phyloP scores from a whole-genome alignment of 1,140 invertebrate species.

The Leptonema lineaticorne region DNA sequence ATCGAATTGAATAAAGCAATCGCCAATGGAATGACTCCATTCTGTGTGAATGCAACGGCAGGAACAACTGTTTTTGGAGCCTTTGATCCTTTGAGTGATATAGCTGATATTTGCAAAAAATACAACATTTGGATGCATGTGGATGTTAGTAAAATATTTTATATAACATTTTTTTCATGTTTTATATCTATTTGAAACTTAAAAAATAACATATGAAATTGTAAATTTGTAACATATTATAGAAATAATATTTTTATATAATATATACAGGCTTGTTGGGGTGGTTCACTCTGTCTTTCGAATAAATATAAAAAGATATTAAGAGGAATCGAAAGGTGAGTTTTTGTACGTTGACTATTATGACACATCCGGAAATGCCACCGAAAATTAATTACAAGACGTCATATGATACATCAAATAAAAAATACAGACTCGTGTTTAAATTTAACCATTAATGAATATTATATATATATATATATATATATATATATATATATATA shows the following conservation, averaged over 20 bases:
- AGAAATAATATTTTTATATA: no score
- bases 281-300: slow-evolving; percentile 75
- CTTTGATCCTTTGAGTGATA: slow-evolving; percentile 75
- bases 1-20: slow-evolving; percentile 55
- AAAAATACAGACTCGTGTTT: no score
- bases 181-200: no score
- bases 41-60: slow-evolving; percentile 73
- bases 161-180: no score
- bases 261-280: slow-evolving; percentile 79
- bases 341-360: background rate
- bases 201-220: no score
- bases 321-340: slow-evolving; percentile 69
- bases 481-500: no score
- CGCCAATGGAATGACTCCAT: slow-evolving; percentile 56
- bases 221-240: no score
- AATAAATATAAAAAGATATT: slow-evolving; percentile 63
- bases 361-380: no score
- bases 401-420: no score
- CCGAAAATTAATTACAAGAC: no score
- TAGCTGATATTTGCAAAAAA: slow-evolving; percentile 67
- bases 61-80: slow-evolving; percentile 81
- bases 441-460: no score
- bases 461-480: no score
- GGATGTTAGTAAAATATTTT: slow-evolving; percentile 80
- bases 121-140: slow-evolving; percentile 82